Percentiles rank a stretch among this genome's conserved stretches.
These are phyloP conservation scores for Iselma pallidipennis DNA, from an alignment of 2,888 invertebrate genomes.

Conservation along the genomic window DNA sequence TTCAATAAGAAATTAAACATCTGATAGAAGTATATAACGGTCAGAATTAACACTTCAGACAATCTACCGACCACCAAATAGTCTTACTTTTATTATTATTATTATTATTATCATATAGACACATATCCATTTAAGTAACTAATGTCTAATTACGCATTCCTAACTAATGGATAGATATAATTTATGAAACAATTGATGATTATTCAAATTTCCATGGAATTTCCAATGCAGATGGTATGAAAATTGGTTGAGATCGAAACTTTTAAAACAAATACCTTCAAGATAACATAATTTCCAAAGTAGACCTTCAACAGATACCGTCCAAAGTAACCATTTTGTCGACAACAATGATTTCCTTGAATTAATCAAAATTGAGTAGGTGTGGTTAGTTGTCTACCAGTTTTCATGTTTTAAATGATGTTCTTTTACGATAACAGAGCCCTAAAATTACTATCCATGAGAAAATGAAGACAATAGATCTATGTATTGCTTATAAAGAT, in stretches of 20 bases:
- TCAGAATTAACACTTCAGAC: background rate
- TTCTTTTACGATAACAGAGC: background rate
- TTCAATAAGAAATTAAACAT: conserved; percentile 9
- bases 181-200: background rate
- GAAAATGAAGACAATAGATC: background rate
- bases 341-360: background rate
- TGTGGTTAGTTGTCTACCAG: background rate
- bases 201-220: background rate
- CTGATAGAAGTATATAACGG: background rate
- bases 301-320: background rate
- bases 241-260: background rate
- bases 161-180: background rate
- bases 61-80: background rate
- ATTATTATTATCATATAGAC: background rate
- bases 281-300: no score
- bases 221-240: background rate
- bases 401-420: background rate
- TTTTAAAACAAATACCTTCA: background rate
- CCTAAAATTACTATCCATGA: background rate
- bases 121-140: background rate
- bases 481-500: no score
- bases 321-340: background rate
- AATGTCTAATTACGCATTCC: background rate
- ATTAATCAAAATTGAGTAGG: background rate
- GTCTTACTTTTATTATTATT: background rate